phyloP scores from a whole-genome alignment of 1,140 invertebrate species.

The Temnothorax curvispinosus region DNA sequence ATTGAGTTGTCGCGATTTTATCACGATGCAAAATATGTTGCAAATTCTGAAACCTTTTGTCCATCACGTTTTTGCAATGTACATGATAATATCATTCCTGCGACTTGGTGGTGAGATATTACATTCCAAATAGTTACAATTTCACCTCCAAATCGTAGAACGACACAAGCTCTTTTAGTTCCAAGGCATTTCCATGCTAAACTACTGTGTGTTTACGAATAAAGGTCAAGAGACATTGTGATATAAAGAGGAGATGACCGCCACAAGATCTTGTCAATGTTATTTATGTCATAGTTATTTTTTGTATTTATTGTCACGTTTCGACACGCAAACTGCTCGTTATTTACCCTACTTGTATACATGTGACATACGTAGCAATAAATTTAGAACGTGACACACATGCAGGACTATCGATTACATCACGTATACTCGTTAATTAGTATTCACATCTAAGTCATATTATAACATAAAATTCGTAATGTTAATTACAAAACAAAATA shows the following conservation, averaged over 20 bases:
- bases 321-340: background rate
- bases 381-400: background rate
- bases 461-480: conserved; percentile 18
- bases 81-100: background rate
- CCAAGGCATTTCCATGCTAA: background rate
- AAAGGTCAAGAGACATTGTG: conserved; percentile 48
- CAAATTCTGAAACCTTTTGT: background rate
- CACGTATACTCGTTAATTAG: conserved; percentile 8
- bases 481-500: background rate
- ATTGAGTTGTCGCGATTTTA: conserved; percentile 29
- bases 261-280: conserved; percentile 25
- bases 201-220: conserved; percentile 12
- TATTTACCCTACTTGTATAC: background rate
- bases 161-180: background rate
- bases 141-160: background rate
- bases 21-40: background rate
- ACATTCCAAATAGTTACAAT: conserved; percentile 30
- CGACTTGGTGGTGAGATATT: background rate
- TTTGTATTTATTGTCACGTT: conserved; percentile 1
- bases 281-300: conserved; percentile 47
- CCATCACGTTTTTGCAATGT: background rate
- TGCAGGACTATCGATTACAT: background rate
- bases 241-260: conserved; percentile 35
- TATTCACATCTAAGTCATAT: conserved; percentile 19
- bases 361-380: background rate